Evolutionary conservation across 2,888 invertebrate genomes (phyloP).

Genomic region (Tineola bisselliella): DNA sequence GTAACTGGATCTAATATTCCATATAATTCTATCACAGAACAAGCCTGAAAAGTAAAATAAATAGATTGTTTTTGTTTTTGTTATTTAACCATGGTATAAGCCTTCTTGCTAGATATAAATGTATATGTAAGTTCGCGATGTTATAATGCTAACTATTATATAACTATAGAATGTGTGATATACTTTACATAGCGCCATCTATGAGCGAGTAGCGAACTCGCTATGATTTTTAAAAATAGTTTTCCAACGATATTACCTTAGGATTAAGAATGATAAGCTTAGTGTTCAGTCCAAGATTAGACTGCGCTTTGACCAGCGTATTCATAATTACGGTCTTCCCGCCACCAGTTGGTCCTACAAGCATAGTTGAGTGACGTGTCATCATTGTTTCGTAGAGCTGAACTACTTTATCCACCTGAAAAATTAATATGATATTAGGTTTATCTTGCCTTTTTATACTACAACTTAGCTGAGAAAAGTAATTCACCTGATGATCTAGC

Average conservation of each 20-base stretch:
- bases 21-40: constrained; percentile 88
- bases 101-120: too few relatives aligned
- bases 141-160: too few relatives aligned
- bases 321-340: constrained; percentile 90
- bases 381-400: constrained; percentile 95
- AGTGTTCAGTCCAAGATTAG: constrained; percentile 77
- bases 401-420: constrained; percentile 84
- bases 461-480: too few relatives aligned
- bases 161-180: too few relatives aligned
- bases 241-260: constrained; percentile 63
- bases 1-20: constrained; percentile 87
- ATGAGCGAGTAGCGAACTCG: too few relatives aligned
- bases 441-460: too few relatives aligned
- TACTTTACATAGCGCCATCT: too few relatives aligned
- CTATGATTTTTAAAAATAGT: too few relatives aligned
- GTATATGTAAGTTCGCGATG: too few relatives aligned
- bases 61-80: too few relatives aligned
- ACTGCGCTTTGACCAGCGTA: constrained; percentile 81
- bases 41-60: constrained; percentile 71
- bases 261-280: constrained; percentile 86
- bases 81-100: too few relatives aligned
- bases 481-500: constrained; percentile 49
- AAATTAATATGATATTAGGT: too few relatives aligned
- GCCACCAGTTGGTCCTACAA: constrained; percentile 93
- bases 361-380: constrained; percentile 91